phyloP scores from a whole-genome alignment of 2,113 vertebrate genomes.

The Todiramphus chloris region DNA sequence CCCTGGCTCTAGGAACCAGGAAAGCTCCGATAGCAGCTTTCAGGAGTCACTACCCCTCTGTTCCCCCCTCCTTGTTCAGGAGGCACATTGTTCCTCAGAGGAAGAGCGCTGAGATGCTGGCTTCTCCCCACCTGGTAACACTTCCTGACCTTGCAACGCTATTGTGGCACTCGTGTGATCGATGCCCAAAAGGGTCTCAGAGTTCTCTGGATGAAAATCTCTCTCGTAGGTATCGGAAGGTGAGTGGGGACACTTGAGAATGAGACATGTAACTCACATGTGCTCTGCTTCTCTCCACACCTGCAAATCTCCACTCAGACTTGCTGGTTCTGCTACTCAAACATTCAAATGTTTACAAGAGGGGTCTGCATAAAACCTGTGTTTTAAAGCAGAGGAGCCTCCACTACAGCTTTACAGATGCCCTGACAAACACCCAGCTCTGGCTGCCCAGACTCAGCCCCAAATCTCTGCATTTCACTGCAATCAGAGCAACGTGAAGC shows the following conservation, averaged over 20 bases:
- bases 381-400: background rate
- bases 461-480: background rate
- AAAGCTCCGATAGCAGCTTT: background rate
- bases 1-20: background rate
- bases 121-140: background rate
- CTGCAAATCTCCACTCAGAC: background rate
- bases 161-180: background rate
- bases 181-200: constrained; percentile 15
- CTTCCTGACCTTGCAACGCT: constrained; percentile 1
- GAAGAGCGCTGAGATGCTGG: background rate
- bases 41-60: background rate
- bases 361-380: background rate
- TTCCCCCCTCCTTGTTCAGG: background rate
- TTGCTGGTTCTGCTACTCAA: background rate
- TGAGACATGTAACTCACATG: background rate
- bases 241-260: background rate
- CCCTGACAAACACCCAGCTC: background rate
- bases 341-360: background rate
- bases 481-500: background rate
- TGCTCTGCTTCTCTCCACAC: background rate
- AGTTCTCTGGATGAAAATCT: background rate
- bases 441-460: background rate
- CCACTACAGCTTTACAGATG: background rate
- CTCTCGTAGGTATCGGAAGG: background rate
- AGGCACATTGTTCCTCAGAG: background rate